Evolutionary conservation across 2,888 invertebrate genomes (phyloP), one percentile per base, ranked within the genome.

Genomic region (Tenthredo distinguenda): DNA sequence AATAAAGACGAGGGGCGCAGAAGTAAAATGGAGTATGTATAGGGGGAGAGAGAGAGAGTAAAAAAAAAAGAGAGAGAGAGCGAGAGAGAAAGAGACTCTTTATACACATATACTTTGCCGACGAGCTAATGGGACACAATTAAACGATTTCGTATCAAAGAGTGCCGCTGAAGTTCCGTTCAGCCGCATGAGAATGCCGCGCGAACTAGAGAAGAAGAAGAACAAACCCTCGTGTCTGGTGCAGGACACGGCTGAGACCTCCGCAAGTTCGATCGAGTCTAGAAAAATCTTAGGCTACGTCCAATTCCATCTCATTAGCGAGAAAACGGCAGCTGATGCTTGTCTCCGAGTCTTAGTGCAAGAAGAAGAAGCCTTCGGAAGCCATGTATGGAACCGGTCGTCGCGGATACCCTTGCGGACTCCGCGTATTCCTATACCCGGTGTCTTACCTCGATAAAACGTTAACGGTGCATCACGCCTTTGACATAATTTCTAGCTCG

Each of bases 271-370:
- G 89, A 86, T 83, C 84, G 90, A 91, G 91, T 93, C 91, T 93
- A 93, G 93, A 93, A 93, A 93, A 93, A 93, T 93, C 93, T 92
- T 91, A 68, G 93, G 91, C 92, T 93, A 91, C 43, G 93, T 93
- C 93, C 93, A 93, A 93, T 93, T 93, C 93, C 93, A 93, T 93
- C 93, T 93, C 93, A 93, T 93, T 93, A 93, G 93, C 91, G 92
- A 90, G 89, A 90, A 92, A 93, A 93, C 92, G 91, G 92, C 92
- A 91, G 92, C 93, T 92, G 93, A 93, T 93, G 93, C 92, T 93
- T 93, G 93, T 93, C 93, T 91, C 89, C 90, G 91, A 83, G 90
- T 91, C 91, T 92, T 91, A 91, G 92, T 91, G 91, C 92, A 91
- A 83, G 83, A 83, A 83, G 83, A 87, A 91, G 92, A 91, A 92